These are phyloP conservation scores for Linurgus olivaceus DNA, from an alignment of 2,797 vertebrate genomes.

Conservation along the genomic window DNA sequence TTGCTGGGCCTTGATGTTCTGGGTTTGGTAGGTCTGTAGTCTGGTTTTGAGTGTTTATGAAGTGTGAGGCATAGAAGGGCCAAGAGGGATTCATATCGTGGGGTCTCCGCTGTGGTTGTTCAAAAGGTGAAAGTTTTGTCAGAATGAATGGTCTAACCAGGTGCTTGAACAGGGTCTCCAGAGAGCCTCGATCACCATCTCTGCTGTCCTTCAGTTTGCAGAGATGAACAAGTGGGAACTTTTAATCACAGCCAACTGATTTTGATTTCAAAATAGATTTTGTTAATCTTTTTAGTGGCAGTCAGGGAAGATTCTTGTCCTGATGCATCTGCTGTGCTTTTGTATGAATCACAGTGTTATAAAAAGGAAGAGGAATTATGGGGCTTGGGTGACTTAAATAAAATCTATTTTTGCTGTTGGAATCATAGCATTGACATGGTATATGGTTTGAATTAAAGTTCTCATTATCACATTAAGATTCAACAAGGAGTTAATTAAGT, in stretches of 20 bases:
- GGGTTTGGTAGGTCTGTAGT: neutral
- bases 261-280: neutral
- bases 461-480: constrained; percentile 34
- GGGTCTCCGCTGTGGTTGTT: neutral
- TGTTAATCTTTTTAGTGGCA: neutral
- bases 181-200: neutral
- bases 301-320: neutral
- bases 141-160: neutral
- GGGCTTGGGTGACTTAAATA: neutral
- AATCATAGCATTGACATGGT: neutral
- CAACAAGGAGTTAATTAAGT: constrained; percentile 31
- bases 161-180: neutral
- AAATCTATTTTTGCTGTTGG: constrained; percentile 25
- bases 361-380: constrained; percentile 19
- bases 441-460: constrained; percentile 3
- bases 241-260: neutral
- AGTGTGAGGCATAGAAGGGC: neutral
- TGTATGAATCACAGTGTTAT: neutral
- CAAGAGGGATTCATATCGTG: neutral
- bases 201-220: neutral
- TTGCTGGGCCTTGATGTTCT: neutral
- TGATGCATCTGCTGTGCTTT: constrained; percentile 21
- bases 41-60: neutral
- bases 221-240: neutral
- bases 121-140: neutral